These are phyloP conservation scores for Habropoda laboriosa DNA, from an alignment of 1,140 invertebrate genomes.

Conservation along the genomic window DNA sequence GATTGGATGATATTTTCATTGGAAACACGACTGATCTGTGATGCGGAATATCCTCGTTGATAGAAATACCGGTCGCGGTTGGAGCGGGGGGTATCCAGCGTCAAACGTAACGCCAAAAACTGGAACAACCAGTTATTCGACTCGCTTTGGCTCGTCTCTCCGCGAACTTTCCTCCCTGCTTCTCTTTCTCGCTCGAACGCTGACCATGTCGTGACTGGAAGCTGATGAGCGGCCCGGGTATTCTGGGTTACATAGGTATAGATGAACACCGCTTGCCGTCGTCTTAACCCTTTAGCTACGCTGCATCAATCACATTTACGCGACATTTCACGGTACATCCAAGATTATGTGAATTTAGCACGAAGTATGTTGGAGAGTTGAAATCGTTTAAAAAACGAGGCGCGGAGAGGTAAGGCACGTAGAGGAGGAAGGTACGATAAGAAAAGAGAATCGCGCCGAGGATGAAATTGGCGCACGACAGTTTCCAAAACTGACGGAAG, in stretches of 20 bases:
- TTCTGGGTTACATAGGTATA: slow-evolving; percentile 47
- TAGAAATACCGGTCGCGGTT: slow-evolving; percentile 38
- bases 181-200: neutral
- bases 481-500: slow-evolving; percentile 21
- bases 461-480: neutral
- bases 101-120: slow-evolving; percentile 66
- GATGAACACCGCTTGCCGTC: slow-evolving; percentile 14
- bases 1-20: neutral
- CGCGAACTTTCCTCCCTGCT: slow-evolving; percentile 50
- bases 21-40: slow-evolving; percentile 5
- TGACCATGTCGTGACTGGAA: slow-evolving; percentile 16
- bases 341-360: too few species aligned
- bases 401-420: too few species aligned
- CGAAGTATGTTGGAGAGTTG: too few species aligned
- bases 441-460: too few species aligned
- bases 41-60: slow-evolving; percentile 36
- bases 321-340: too few species aligned
- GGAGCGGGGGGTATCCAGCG: slow-evolving; percentile 43
- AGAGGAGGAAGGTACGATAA: too few species aligned
- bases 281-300: too few species aligned
- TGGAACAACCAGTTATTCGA: slow-evolving; percentile 69
- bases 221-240: neutral
- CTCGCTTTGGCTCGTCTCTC: slow-evolving; percentile 57
- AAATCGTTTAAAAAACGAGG: neutral
- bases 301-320: too few species aligned